These are phyloP conservation scores for Cylindroiulus punctatus DNA, from an alignment of 2,888 invertebrate genomes.

Conservation along the genomic window DNA sequence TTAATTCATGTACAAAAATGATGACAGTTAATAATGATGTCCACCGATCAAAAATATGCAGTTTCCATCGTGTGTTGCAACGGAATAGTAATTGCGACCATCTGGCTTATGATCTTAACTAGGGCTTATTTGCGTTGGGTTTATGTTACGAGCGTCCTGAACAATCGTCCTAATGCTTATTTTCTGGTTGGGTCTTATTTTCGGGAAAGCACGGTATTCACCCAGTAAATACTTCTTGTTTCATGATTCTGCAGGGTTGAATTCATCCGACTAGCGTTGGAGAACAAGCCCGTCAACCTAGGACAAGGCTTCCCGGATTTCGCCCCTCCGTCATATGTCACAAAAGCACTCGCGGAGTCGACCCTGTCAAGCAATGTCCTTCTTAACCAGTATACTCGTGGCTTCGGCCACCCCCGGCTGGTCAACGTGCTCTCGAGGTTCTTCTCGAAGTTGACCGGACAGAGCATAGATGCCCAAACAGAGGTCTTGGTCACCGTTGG, in stretches of 20 bases:
- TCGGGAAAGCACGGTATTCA: too few relatives aligned
- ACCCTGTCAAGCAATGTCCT: constrained; percentile 75
- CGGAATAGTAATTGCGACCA: too few relatives aligned
- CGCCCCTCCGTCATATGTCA: constrained; percentile 83
- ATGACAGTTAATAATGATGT: too few relatives aligned
- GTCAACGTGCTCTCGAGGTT: constrained; percentile 85
- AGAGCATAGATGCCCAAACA: constrained; percentile 81
- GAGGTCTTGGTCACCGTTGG: constrained; percentile 91
- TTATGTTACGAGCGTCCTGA: too few relatives aligned
- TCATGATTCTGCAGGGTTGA: constrained; percentile 78
- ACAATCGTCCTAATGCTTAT: too few relatives aligned
- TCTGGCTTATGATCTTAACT: too few relatives aligned
- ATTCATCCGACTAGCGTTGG: constrained; percentile 82
- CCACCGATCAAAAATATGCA: too few relatives aligned
- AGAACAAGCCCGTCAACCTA: constrained; percentile 89
- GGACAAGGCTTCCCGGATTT: constrained; percentile 98
- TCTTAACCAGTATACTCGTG: constrained; percentile 89
- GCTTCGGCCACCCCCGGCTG: constrained; percentile 89
- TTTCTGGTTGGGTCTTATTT: too few relatives aligned
- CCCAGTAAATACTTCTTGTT: not conserved
- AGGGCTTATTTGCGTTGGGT: too few relatives aligned
- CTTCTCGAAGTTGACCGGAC: constrained; percentile 81
- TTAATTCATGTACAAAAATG: too few relatives aligned
- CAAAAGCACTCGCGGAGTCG: constrained; percentile 77
- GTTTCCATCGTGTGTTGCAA: too few relatives aligned